These are phyloP conservation scores for Drosophila anomalata DNA, from an alignment of 2,888 invertebrate species.

Conservation along the genomic window DNA sequence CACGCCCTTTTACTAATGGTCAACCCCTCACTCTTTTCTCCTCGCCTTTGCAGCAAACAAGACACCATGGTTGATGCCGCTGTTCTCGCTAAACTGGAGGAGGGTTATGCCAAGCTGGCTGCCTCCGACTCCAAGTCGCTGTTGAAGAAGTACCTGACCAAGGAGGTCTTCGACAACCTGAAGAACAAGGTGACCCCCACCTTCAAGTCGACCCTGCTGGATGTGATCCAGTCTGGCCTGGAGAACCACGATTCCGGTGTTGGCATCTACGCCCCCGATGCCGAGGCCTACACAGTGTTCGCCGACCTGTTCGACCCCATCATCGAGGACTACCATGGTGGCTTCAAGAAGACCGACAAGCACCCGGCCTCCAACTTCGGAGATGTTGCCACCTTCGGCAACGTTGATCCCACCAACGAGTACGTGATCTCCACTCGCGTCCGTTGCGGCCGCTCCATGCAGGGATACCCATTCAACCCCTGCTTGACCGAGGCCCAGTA, in stretches of 20 bases:
- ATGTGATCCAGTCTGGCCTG: constrained; percentile 98
- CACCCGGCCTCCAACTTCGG: constrained; percentile 98
- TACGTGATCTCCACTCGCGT: constrained; percentile 98
- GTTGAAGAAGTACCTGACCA: constrained; percentile 97
- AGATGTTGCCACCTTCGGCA: constrained; percentile 94
- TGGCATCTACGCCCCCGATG: constrained; percentile 98
- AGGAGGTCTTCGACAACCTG: constrained; percentile 94
- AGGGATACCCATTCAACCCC: constrained; percentile 99
- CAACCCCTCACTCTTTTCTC: constrained; percentile 16
- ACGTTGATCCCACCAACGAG: constrained; percentile 95
- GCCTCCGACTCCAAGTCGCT: constrained; percentile 97
- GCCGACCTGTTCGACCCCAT: constrained; percentile 97
- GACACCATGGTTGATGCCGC: constrained; percentile 96
- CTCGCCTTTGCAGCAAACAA: constrained; percentile 87
- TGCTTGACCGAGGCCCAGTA: constrained; percentile 98
- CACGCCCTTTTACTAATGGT: constrained; percentile 47
- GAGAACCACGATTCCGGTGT: constrained; percentile 98
- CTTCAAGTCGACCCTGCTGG: constrained; percentile 96
- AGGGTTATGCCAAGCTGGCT: constrained; percentile 94
- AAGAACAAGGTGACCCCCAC: constrained; percentile 95
- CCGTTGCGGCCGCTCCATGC: constrained; percentile 96
- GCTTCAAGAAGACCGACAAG: constrained; percentile 96
- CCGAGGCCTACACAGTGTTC: constrained; percentile 96
- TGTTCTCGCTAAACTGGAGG: constrained; percentile 95
- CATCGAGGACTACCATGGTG: constrained; percentile 98